Base-by-base conservation (phyloP, 2,113 vertebrate genomes). In the Chamaea fasciata region DNA sequence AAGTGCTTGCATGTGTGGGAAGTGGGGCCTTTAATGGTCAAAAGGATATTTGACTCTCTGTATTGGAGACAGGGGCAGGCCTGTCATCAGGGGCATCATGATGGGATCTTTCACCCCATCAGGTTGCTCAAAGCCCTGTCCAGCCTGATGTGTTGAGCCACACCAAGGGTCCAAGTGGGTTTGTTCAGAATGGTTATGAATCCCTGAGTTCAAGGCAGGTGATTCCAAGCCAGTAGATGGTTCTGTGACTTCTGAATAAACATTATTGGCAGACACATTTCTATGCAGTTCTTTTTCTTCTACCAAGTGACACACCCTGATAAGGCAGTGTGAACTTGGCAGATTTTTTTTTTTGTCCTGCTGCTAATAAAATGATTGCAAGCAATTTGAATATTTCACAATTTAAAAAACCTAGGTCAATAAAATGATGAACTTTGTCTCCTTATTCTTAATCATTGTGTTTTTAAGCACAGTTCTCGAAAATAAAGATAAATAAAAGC, bases 401-500 rank as follows among this genome's bases (percentile, higher is more conserved):
- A 44, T 69, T 83, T 65, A 44, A 5, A 60, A 64, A 47, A 59
- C 7, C 7, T 73, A 18, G 9, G 23, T 69, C 63, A 81, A 8
- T 64, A 52, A 46, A 89, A 67, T 4, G 28, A 26, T 10, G 24
- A 33, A 50, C 3, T 75, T 75, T 42, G 15, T 47, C 33, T 73
- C 22, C 12, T 59, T 59, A 28, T 42, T 49, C n/a, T 64, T 74
- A 81, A 42, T 78, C 1, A 24, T 6, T 39, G 11, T 52, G 20
- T 39, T 80, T 63, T 87, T 46, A 16, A 62, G 8, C 7, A 7
- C 14, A 5, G n/a, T 57, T 89, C 35, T 28, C 27, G 35, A 55
- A 89, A 87, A 75, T 44, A 63, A 0, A 0, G 8, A 0, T 63
- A n/a, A n/a, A n/a, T n/a, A n/a, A n/a, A n/a, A n/a, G 18, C 2